phyloP scores from a whole-genome alignment of 2,888 invertebrate species.

The Mechanitis mazaeus region DNA sequence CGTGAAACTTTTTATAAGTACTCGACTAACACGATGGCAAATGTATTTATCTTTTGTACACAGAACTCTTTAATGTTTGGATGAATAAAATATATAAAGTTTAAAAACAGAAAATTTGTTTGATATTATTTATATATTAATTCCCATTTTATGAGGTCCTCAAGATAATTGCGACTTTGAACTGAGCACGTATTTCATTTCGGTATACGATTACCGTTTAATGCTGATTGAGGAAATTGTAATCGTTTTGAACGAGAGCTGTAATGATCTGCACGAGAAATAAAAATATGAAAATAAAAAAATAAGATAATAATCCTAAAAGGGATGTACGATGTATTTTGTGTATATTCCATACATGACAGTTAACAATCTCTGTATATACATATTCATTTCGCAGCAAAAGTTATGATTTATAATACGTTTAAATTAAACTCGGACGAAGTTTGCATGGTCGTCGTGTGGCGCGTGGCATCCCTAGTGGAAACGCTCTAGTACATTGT shows the following conservation, averaged over 20 bases:
- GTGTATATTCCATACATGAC: not conserved
- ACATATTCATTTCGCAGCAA: conserved; percentile 3
- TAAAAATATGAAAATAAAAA: not conserved
- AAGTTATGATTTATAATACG: conserved; percentile 6
- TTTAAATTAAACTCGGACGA: conserved; percentile 22
- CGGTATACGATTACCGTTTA: conserved; percentile 1
- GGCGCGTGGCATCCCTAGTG: conserved; percentile 53
- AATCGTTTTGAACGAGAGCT: conserved; percentile 5
- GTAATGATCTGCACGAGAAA: not conserved
- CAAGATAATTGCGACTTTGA: not conserved
- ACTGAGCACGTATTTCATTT: not conserved
- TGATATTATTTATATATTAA: not conserved
- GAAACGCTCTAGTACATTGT: conserved; percentile 68
- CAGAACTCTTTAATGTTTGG: not conserved
- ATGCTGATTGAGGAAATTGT: conserved; percentile 2
- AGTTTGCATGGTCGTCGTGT: conserved; percentile 33
- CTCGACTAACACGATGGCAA: conserved; percentile 13
- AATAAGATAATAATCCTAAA: not conserved
- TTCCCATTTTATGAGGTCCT: conserved; percentile 4
- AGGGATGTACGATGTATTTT: not conserved
- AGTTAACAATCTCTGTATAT: not conserved
- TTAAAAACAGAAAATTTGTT: not conserved
- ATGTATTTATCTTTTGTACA: not conserved
- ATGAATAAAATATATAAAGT: not conserved
- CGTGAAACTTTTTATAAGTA: conserved; percentile 25